Percentiles rank a stretch among this genome's conserved stretches.
These are phyloP conservation scores for Antechinus stuartii DNA, from an alignment of 2,113 vertebrate genomes.

Conservation along the genomic window DNA sequence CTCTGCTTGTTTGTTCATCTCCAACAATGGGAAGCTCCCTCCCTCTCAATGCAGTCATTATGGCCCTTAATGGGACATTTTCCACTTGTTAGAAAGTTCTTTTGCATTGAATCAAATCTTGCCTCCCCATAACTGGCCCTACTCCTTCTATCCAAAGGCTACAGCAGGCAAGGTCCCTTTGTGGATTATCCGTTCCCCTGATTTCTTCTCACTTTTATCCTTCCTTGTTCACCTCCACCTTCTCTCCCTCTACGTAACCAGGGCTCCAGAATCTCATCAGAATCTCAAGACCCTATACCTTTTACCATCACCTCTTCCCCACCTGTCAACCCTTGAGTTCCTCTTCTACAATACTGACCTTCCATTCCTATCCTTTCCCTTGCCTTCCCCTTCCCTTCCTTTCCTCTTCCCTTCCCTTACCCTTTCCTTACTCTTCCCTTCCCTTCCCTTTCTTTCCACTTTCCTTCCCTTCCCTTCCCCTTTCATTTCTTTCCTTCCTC, in stretches of 20 bases:
- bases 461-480: too few relatives aligned
- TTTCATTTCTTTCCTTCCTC: too few relatives aligned
- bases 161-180: background rate
- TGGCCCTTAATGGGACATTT: background rate
- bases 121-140: constrained; percentile 2
- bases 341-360: background rate
- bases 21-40: background rate
- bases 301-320: background rate
- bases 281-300: background rate
- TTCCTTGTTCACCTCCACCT: background rate
- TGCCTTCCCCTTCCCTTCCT: too few relatives aligned
- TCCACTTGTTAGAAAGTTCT: background rate
- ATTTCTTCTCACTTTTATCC: background rate
- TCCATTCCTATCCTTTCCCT: too few relatives aligned
- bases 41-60: background rate
- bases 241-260: background rate
- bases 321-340: background rate
- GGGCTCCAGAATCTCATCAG: background rate
- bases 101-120: background rate
- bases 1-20: background rate
- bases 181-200: background rate
- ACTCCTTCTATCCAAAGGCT: background rate
- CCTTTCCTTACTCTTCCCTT: too few relatives aligned
- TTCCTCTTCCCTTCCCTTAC: too few relatives aligned
- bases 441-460: too few relatives aligned